Conservation (phyloP, 2,888 invertebrate species). For the Caenorhabditis sp. region DNA sequence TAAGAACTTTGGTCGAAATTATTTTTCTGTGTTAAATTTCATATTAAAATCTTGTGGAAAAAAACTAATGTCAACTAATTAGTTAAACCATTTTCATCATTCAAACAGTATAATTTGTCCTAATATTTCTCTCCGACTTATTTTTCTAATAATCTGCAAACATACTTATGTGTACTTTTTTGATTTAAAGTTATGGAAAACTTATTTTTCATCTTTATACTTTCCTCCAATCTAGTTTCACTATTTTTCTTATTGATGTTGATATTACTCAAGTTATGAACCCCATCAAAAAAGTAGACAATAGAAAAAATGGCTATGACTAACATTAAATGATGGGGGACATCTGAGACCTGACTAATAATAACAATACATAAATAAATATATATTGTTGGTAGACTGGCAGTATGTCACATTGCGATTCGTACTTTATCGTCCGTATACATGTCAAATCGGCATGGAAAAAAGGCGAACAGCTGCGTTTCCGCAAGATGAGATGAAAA, state of each 20-base stretch:
- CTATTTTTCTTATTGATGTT: too few species aligned
- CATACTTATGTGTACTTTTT: not conserved
- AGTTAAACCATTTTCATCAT: too few species aligned
- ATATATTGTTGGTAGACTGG: not conserved
- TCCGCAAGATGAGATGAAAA: not conserved
- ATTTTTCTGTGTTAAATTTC: too few species aligned
- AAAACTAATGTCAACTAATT: not conserved
- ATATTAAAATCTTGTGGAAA: too few species aligned
- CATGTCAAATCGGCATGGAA: not conserved
- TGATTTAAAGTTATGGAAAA: not conserved
- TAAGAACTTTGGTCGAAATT: too few species aligned
- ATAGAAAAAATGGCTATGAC: not conserved
- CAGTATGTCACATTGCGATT: not conserved
- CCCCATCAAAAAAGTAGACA: not conserved
- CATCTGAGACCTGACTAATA: not conserved
- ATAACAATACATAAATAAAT: not conserved
- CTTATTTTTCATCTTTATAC: not conserved
- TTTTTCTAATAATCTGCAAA: not conserved
- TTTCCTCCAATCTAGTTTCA: not conserved
- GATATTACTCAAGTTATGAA: not conserved
- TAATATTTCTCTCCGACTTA: too few species aligned
- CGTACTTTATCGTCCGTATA: not conserved
- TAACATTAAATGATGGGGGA: not conserved
- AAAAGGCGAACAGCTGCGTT: not conserved
- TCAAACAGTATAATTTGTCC: too few species aligned